These are phyloP conservation scores for Enteromius trimaculatus DNA, from an alignment of 2,797 vertebrate species.

Conservation along the genomic window DNA sequence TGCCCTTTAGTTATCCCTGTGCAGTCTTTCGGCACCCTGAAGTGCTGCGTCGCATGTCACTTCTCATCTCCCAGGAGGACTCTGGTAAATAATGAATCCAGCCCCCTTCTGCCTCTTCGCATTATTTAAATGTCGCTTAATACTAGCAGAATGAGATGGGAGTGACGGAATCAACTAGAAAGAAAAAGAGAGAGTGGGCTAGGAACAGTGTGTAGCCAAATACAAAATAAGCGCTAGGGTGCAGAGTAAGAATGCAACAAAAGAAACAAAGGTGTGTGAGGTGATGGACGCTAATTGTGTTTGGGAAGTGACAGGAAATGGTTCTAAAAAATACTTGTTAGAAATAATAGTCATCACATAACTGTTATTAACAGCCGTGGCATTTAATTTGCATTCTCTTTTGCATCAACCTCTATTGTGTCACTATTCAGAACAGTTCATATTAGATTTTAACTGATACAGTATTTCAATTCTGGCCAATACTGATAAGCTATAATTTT, in stretches of 20 bases:
- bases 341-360: slow-evolving; percentile 8
- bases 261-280: neutral
- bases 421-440: neutral
- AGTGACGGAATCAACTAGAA: slow-evolving; percentile 30
- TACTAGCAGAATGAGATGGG: slow-evolving; percentile 27
- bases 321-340: neutral
- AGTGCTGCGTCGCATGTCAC: slow-evolving; percentile 49
- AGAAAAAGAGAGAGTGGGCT: slow-evolving; percentile 13
- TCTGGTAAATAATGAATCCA: slow-evolving; percentile 57
- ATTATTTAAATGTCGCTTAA: slow-evolving; percentile 55
- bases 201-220: neutral
- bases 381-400: slow-evolving; percentile 10
- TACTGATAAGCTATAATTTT: neutral
- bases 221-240: neutral
- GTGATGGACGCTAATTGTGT: neutral
- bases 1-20: slow-evolving; percentile 50
- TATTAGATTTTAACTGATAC: neutral
- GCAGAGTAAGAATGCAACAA: slow-evolving; percentile 11
- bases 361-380: neutral
- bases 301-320: slow-evolving; percentile 17
- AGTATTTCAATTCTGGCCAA: neutral
- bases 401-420: too few relatives aligned
- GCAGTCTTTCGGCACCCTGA: slow-evolving; percentile 51
- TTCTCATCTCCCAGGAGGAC: slow-evolving; percentile 53
- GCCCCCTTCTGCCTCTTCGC: slow-evolving; percentile 45